phyloP scores from a whole-genome alignment of 2,797 vertebrate species.

The Lemur catta region DNA sequence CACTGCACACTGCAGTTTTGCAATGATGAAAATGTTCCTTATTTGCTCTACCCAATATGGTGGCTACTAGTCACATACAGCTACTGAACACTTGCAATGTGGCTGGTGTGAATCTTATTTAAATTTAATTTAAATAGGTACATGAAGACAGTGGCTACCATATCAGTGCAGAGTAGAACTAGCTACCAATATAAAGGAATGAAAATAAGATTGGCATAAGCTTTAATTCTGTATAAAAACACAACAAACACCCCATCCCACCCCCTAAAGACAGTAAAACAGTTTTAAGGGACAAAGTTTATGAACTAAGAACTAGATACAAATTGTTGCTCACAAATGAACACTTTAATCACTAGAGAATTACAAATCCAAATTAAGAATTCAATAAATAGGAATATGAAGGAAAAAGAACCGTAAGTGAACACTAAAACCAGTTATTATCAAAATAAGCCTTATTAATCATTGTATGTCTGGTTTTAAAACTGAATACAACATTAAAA shows the following conservation, averaged over 20 bases:
- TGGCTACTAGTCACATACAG: not conserved
- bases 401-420: not conserved
- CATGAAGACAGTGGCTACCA: not conserved
- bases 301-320: not conserved
- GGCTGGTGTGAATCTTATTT: not conserved
- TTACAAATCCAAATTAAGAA: not conserved
- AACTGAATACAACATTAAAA: constrained; percentile 1
- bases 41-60: not conserved
- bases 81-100: not conserved
- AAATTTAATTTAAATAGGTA: not conserved
- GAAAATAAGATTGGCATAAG: not conserved
- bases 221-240: not conserved
- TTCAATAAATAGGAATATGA: not conserved
- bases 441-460: not conserved
- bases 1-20: not conserved
- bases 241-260: not conserved
- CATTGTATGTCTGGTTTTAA: not conserved
- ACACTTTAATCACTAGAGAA: not conserved
- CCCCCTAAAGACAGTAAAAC: not conserved
- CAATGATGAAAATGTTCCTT: not conserved
- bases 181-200: not conserved
- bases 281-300: not conserved
- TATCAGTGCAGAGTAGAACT: not conserved
- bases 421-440: not conserved
- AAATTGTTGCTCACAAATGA: not conserved